Evolutionary conservation across 2,113 vertebrate genomes (phyloP).

Genomic region (Silurus asotus): DNA sequence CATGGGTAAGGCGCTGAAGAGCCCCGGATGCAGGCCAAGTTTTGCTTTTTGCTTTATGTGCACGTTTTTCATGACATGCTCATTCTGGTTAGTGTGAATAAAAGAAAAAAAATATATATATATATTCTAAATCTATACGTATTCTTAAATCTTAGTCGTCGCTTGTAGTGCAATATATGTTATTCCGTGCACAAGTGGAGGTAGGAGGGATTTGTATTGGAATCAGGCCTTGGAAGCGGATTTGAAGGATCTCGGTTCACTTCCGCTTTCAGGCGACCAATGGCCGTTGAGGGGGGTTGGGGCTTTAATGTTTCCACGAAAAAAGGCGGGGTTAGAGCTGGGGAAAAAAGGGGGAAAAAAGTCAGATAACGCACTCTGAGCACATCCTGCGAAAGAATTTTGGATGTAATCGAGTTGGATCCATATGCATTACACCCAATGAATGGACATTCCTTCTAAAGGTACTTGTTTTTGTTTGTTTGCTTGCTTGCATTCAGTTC

Average conservation of each 20-base stretch:
- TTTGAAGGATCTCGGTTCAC: conserved; percentile 45
- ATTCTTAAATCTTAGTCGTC: no score
- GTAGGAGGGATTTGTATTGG: neutral
- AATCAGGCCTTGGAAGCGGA: neutral
- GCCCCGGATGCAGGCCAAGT: neutral
- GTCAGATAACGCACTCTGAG: conserved; percentile 37
- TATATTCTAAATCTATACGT: no score
- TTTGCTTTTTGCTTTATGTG: neutral
- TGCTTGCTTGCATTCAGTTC: neutral
- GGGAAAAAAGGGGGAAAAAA: conserved; percentile 18
- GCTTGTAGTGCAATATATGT: neutral
- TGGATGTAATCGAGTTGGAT: neutral
- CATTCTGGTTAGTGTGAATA: no score
- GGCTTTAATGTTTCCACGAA: conserved; percentile 41
- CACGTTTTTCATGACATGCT: neutral
- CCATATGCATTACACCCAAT: conserved; percentile 20
- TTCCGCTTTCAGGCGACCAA: conserved; percentile 51
- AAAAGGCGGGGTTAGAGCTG: conserved; percentile 57
- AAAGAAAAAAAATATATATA: no score
- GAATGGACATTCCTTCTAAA: conserved; percentile 48
- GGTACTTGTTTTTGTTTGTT: neutral
- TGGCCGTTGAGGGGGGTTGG: conserved; percentile 34
- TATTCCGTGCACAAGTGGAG: no score
- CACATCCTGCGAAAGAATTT: conserved; percentile 19
- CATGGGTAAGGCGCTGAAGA: conserved; percentile 50